These are phyloP conservation scores for Callimorpha dominula DNA, from an alignment of 2,888 invertebrate species.

Conservation along the genomic window DNA sequence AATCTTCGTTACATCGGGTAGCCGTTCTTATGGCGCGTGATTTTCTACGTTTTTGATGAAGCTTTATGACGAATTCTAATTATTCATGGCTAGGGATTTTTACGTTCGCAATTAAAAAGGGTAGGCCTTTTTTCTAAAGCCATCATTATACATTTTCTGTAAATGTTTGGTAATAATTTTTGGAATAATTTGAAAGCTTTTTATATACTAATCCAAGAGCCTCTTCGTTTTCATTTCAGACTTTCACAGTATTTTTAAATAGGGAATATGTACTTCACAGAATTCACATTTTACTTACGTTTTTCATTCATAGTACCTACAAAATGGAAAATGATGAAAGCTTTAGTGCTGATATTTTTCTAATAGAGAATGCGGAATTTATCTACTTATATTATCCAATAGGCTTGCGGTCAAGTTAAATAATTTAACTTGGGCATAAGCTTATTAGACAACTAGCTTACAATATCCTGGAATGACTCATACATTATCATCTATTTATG, in stretches of 20 bases:
- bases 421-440: too few relatives aligned
- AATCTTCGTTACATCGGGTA: slow-evolving; percentile 61
- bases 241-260: slow-evolving; percentile 1
- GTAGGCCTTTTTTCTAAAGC: slow-evolving; percentile 10
- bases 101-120: slow-evolving; percentile 17
- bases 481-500: too few relatives aligned
- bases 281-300: background rate
- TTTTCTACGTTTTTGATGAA: slow-evolving; percentile 30
- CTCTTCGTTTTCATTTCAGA: background rate
- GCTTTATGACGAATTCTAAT: slow-evolving; percentile 33
- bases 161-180: slow-evolving; percentile 13
- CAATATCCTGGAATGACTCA: too few relatives aligned
- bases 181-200: background rate
- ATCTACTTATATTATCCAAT: too few relatives aligned
- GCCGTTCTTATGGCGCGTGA: slow-evolving; percentile 45
- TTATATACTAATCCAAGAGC: slow-evolving; percentile 1
- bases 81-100: slow-evolving; percentile 21
- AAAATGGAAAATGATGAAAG: background rate
- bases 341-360: too few relatives aligned
- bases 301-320: background rate
- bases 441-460: too few relatives aligned
- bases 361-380: too few relatives aligned
- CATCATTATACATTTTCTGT: slow-evolving; percentile 8
- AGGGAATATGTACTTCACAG: background rate
- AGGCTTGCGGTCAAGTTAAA: too few relatives aligned